phyloP scores from a whole-genome alignment of 2,888 invertebrate genomes.

The Drosophila buzzatii region DNA sequence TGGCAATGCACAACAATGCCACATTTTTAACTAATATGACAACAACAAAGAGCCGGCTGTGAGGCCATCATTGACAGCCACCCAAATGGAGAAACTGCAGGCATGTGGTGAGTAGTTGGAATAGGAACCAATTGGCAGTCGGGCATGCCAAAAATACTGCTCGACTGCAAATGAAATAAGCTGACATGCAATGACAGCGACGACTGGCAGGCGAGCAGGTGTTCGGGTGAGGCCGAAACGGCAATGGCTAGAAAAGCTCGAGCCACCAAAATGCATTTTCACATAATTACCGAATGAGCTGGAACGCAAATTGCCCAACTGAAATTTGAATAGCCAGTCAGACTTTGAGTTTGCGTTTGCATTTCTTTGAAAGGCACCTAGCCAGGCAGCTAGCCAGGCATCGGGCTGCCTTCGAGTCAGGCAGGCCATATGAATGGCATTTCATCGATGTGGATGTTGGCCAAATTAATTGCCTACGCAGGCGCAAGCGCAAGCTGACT shows the following conservation, averaged over 20 bases:
- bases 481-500: constrained; percentile 30
- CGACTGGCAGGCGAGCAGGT: constrained; percentile 27
- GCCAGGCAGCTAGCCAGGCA: constrained; percentile 15
- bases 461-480: constrained; percentile 80
- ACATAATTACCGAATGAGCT: constrained; percentile 79
- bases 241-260: constrained; percentile 57
- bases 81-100: constrained; percentile 34
- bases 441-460: constrained; percentile 75
- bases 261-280: constrained; percentile 72
- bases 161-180: constrained; percentile 67
- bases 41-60: constrained; percentile 18
- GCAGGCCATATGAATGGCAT: constrained; percentile 77
- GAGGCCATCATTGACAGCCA: constrained; percentile 37
- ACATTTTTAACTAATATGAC: constrained; percentile 59
- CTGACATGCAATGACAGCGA: constrained; percentile 73
- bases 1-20: constrained; percentile 33
- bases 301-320: constrained; percentile 69
- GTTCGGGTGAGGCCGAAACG: constrained; percentile 40
- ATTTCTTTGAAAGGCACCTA: constrained; percentile 44
- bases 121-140: constrained; percentile 42
- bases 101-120: constrained; percentile 7
- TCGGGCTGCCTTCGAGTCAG: constrained; percentile 24
- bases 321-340: constrained; percentile 70
- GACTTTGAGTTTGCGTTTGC: constrained; percentile 37
- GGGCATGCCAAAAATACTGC: constrained; percentile 30